These are phyloP conservation scores for Halcyon chelicuti DNA, from an alignment of 2,797 vertebrate genomes.

Conservation along the genomic window DNA sequence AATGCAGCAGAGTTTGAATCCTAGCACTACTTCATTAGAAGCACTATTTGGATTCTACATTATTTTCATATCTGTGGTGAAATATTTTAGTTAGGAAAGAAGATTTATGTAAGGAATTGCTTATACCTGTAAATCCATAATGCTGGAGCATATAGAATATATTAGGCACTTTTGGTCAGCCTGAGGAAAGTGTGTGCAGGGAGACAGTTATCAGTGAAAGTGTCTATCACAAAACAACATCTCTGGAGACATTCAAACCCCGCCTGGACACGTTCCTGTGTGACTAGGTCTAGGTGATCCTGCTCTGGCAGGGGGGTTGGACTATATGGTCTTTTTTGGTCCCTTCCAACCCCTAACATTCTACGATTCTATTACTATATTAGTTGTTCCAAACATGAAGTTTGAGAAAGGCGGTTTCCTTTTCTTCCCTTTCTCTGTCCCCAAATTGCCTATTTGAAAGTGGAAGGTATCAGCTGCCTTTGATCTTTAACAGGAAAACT, in stretches of 20 bases:
- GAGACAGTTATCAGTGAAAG: not conserved
- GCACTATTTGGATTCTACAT: not conserved
- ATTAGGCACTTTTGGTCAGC: not conserved
- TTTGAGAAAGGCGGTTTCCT: not conserved
- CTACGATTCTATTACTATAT: not conserved
- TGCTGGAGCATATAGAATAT: not conserved
- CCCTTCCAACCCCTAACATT: too few relatives aligned
- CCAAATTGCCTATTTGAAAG: not conserved
- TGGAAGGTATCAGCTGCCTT: not conserved
- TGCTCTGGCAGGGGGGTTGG: too few relatives aligned
- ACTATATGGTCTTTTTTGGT: too few relatives aligned
- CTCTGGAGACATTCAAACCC: not conserved
- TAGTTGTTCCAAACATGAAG: not conserved
- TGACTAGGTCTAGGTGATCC: too few relatives aligned
- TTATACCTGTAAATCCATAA: not conserved
- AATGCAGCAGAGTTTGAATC: not conserved
- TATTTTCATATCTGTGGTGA: not conserved
- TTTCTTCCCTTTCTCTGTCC: not conserved
- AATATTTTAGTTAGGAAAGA: not conserved
- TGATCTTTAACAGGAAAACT: not conserved
- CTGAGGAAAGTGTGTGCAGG: not conserved
- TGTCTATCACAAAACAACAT: not conserved
- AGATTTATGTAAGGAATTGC: not conserved
- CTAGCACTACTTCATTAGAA: not conserved
- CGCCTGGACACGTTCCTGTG: too few relatives aligned